These are phyloP conservation scores for Cryptoprocta ferox DNA, from an alignment of 2,797 vertebrate genomes.

Conservation along the genomic window DNA sequence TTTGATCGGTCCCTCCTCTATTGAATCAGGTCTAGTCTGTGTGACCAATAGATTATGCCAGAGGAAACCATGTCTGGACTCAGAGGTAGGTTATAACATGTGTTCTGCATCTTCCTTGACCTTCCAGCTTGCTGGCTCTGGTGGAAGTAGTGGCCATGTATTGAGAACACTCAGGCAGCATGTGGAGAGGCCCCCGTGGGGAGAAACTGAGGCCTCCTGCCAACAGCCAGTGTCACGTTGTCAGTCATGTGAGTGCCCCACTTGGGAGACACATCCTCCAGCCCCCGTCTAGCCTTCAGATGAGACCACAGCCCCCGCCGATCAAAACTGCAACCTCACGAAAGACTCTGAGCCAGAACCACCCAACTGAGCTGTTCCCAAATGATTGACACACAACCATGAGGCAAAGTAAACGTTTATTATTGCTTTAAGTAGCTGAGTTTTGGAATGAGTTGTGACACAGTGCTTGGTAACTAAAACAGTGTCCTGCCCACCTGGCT, in stretches of 20 bases:
- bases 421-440: not conserved
- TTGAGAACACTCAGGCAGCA: not conserved
- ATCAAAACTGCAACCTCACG: not conserved
- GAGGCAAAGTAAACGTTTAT: not conserved
- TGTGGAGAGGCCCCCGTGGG: not conserved
- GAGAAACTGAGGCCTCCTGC: not conserved
- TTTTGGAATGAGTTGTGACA: not conserved
- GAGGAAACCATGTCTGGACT: not conserved
- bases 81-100: not conserved
- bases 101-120: not conserved
- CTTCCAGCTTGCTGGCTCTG: not conserved
- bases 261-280: not conserved
- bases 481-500: not conserved
- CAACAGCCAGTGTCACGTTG: not conserved
- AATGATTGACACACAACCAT: not conserved
- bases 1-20: not conserved
- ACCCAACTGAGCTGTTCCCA: not conserved
- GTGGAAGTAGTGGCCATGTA: not conserved
- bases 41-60: not conserved
- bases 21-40: not conserved
- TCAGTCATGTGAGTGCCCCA: not conserved
- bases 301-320: not conserved
- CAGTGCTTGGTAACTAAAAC: not conserved
- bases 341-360: not conserved
- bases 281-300: not conserved